Evolutionary conservation across 2,888 invertebrate species (phyloP).

Genomic region (Andrena praecox): DNA sequence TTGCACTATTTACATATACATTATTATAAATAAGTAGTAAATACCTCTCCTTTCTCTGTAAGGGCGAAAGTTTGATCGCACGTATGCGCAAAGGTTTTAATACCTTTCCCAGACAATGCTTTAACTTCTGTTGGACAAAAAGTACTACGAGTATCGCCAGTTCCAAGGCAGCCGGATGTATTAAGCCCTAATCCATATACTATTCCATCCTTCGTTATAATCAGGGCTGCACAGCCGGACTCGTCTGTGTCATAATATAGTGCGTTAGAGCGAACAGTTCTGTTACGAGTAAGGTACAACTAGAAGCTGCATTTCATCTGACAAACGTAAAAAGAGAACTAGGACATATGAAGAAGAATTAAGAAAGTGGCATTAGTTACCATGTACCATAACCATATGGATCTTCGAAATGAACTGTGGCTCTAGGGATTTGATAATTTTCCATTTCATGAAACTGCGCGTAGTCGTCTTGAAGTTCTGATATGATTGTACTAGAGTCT

Average conservation of each 20-base stretch:
- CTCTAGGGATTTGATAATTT: too few relatives aligned
- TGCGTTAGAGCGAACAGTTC: too few relatives aligned
- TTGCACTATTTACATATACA: not conserved
- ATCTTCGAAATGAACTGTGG: too few relatives aligned
- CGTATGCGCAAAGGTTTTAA: conserved; percentile 86
- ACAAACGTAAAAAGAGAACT: too few relatives aligned
- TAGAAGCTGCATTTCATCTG: too few relatives aligned
- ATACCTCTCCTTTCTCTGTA: conserved; percentile 85
- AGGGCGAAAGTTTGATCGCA: conserved; percentile 87
- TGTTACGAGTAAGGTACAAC: too few relatives aligned
- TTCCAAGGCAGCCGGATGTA: conserved; percentile 86
- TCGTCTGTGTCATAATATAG: not conserved
- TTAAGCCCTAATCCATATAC: conserved; percentile 87
- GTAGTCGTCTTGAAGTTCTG: too few relatives aligned
- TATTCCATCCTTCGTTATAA: conserved; percentile 87
- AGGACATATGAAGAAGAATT: too few relatives aligned
- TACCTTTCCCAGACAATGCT: conserved; percentile 85
- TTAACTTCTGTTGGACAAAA: conserved; percentile 86
- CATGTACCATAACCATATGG: too few relatives aligned
- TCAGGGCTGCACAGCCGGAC: conserved; percentile 87
- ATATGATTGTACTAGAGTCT: too few relatives aligned
- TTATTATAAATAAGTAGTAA: not conserved
- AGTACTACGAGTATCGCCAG: conserved; percentile 86
- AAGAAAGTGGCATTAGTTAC: too few relatives aligned
- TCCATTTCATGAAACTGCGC: too few relatives aligned